Percentiles rank a stretch among this genome's conserved stretches.
Evolutionary conservation across 1,140 invertebrate species (phyloP).

Genomic region (Andrena cerasifolii): DNA sequence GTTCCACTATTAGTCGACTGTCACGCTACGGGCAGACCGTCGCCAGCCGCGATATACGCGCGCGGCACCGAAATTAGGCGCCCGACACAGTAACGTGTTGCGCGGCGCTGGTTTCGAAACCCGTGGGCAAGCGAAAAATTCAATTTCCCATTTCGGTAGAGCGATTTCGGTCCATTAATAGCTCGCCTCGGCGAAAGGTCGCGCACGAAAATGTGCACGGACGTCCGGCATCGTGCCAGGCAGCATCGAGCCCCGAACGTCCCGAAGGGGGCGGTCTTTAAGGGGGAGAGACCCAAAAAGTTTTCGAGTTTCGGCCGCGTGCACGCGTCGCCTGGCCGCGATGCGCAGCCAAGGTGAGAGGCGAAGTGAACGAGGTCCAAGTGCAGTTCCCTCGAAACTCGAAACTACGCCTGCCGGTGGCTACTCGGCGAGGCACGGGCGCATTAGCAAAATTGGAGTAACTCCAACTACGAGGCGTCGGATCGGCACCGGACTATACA

Average conservation of each 20-base stretch:
- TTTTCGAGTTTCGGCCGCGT: constrained; percentile 35
- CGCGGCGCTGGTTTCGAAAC: constrained; percentile 6
- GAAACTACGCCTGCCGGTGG: constrained; percentile 43
- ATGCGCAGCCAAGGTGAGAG: constrained; percentile 55
- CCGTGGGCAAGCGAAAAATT: not conserved
- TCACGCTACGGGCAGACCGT: too few relatives aligned
- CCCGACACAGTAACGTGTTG: too few relatives aligned
- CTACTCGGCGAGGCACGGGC: constrained; percentile 37
- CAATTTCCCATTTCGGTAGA: constrained; percentile 46
- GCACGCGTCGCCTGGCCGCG: not conserved
- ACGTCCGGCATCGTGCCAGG: constrained; percentile 30
- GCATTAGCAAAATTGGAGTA: constrained; percentile 76
- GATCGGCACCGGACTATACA: constrained; percentile 47
- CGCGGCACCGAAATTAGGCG: not conserved
- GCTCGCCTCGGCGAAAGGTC: constrained; percentile 31
- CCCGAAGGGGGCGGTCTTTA: not conserved
- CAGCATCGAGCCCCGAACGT: not conserved
- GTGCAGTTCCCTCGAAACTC: constrained; percentile 47
- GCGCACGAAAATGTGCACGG: constrained; percentile 26
- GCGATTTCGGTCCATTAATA: constrained; percentile 46
- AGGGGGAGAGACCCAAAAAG: constrained; percentile 11
- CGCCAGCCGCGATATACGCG: not conserved
- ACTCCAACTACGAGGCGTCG: constrained; percentile 67
- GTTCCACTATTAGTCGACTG: too few relatives aligned
- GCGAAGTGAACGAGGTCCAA: constrained; percentile 6